Conservation (phyloP, 2,113 vertebrate genomes). For the Pimephales promelas region DNA sequence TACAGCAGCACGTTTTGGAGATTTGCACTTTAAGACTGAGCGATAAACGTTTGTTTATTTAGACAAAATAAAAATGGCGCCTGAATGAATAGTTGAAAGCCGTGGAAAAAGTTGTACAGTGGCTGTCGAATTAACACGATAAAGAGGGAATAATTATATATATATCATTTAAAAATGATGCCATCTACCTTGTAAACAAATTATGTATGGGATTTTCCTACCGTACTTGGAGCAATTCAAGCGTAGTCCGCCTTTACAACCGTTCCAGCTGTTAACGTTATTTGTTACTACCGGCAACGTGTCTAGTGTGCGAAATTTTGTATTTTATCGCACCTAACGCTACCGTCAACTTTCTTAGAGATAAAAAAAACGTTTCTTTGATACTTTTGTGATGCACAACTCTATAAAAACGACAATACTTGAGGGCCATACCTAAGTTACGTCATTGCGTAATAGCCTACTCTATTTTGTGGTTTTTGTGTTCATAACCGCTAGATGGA, state of each 20-base stretch:
- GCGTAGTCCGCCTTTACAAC: background rate
- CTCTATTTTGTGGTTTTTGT: background rate
- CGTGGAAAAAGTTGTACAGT: background rate
- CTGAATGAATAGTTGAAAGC: background rate
- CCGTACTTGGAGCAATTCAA: background rate
- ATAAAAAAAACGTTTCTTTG: background rate
- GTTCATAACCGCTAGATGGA: no score
- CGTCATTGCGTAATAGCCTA: no score
- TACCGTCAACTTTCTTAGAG: background rate
- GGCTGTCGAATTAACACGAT: background rate
- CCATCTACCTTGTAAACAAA: background rate
- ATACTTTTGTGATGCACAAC: background rate
- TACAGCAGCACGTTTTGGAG: constrained; percentile 66
- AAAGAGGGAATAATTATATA: background rate
- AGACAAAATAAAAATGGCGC: background rate
- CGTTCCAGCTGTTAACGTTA: background rate
- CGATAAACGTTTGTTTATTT: background rate
- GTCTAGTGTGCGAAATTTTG: background rate
- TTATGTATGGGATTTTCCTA: background rate
- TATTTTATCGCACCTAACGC: background rate
- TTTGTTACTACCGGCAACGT: background rate
- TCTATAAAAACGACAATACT: background rate
- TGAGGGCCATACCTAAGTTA: background rate
- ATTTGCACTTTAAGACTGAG: constrained; percentile 63
- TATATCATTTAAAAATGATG: background rate